Conservation (phyloP, 2,113 vertebrate genomes). For the Cavia aperea region DNA sequence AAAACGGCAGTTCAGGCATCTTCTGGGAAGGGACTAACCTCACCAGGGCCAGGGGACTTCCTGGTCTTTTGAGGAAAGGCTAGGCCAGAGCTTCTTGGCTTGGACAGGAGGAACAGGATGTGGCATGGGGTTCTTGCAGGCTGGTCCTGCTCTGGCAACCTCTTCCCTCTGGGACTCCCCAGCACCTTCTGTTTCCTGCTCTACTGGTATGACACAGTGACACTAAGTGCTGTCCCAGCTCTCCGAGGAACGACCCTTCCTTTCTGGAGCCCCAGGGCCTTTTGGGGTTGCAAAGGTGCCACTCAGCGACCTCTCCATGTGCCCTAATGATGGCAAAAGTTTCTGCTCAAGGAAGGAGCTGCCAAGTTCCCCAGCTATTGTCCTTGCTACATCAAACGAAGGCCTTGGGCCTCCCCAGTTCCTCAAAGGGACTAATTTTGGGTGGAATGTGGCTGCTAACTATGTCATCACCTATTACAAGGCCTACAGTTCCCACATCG, state of each 20-base stretch:
- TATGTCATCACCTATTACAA: not conserved
- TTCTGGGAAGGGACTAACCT: not conserved
- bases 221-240: not conserved
- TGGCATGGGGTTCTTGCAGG: not conserved
- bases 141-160: not conserved
- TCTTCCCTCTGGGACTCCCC: not conserved
- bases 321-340: not conserved
- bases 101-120: not conserved
- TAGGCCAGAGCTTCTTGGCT: not conserved
- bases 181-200: not conserved
- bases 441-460: not conserved
- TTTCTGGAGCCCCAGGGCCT: not conserved
- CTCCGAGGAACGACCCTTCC: not conserved
- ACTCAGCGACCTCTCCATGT: not conserved
- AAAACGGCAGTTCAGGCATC: not conserved
- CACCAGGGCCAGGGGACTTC: not conserved
- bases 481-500: not conserved
- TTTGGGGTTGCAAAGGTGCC: not conserved
- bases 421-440: not conserved
- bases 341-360: not conserved
- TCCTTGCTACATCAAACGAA: not conserved
- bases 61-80: not conserved
- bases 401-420: not conserved
- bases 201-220: not conserved
- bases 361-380: not conserved